Evolutionary conservation across 2,888 invertebrate genomes (phyloP).

Genomic region (Cryptocephalus moraei): DNA sequence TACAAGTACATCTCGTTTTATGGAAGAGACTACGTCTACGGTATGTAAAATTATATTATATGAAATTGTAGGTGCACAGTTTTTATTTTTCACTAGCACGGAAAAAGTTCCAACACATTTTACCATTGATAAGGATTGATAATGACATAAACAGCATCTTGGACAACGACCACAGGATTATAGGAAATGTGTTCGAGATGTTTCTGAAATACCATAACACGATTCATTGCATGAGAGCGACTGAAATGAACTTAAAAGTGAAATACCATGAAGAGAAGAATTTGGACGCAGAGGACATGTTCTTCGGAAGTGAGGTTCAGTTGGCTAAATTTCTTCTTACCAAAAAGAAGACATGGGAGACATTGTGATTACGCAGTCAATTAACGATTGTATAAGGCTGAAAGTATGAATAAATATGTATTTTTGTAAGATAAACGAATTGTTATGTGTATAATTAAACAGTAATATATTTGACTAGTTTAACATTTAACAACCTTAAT

Average conservation of each 20-base stretch:
- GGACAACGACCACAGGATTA: slow-evolving; percentile 34
- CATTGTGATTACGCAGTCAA: background rate
- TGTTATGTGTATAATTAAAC: too few species aligned
- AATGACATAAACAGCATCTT: slow-evolving; percentile 50
- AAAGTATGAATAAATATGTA: too few species aligned
- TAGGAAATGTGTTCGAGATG: slow-evolving; percentile 55
- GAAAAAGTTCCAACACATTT: slow-evolving; percentile 43
- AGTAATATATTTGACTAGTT: too few species aligned
- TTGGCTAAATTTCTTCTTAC: slow-evolving; percentile 47
- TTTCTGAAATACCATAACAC: slow-evolving; percentile 53
- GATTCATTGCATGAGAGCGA: slow-evolving; percentile 65
- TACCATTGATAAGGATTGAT: slow-evolving; percentile 55
- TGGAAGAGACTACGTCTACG: slow-evolving; percentile 65
- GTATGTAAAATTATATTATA: slow-evolving; percentile 35
- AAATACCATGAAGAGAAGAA: slow-evolving; percentile 34
- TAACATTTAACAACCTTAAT: too few species aligned
- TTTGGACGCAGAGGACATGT: slow-evolving; percentile 36
- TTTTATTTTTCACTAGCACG: slow-evolving; percentile 47
- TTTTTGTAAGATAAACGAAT: too few species aligned
- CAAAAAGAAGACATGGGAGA: slow-evolving; percentile 21
- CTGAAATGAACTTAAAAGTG: slow-evolving; percentile 67
- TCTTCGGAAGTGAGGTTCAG: slow-evolving; percentile 44
- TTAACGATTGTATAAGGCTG: too few species aligned
- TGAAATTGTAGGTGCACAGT: background rate
- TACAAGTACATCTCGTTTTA: slow-evolving; percentile 72